phyloP scores from a whole-genome alignment of 2,113 vertebrate species.

The Cheirogaleus medius region DNA sequence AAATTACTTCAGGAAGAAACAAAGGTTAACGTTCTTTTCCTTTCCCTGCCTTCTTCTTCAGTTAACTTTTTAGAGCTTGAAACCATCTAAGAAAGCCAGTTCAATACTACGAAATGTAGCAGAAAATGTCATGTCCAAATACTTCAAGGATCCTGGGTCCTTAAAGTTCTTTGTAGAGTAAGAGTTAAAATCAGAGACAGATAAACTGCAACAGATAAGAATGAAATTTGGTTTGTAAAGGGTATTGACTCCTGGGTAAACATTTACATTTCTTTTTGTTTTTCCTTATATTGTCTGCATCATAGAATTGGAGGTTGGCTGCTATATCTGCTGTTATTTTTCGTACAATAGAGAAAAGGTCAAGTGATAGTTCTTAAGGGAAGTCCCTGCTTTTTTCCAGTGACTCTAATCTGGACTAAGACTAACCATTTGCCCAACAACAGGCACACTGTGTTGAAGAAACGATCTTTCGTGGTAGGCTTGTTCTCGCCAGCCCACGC shows the following conservation, averaged over 20 bases:
- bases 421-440: background rate
- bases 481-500: background rate
- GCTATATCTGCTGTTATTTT: background rate
- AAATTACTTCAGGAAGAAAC: slow-evolving; percentile 31
- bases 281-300: background rate
- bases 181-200: background rate
- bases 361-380: background rate
- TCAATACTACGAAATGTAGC: background rate
- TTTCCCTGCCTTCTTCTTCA: background rate
- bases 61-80: background rate
- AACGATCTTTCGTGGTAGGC: background rate
- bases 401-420: background rate
- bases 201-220: background rate
- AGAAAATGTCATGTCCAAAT: background rate
- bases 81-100: background rate
- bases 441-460: background rate
- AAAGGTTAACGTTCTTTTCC: background rate
- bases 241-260: background rate
- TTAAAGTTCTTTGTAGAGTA: background rate
- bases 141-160: background rate
- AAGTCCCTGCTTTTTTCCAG: background rate
- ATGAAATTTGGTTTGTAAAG: slow-evolving; percentile 5
- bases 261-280: background rate
- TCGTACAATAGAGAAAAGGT: slow-evolving; percentile 5
- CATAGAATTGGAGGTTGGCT: background rate